phyloP scores from a whole-genome alignment of 2,888 invertebrate species.

The Nymphalis polychloros region DNA sequence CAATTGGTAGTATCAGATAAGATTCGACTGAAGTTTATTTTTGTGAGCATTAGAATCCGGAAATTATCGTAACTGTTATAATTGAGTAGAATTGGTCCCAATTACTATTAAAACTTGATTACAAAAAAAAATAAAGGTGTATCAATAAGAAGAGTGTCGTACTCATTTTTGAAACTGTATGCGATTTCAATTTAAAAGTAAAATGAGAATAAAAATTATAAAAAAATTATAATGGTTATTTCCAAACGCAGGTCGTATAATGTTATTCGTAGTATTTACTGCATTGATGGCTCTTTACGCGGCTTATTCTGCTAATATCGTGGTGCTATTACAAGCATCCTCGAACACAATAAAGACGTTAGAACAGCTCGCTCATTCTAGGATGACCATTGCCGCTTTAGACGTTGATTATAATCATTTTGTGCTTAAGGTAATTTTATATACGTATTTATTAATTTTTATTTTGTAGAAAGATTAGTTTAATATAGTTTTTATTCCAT shows the following conservation, averaged over 20 bases:
- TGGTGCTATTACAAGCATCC: slow-evolving; percentile 84
- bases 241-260: slow-evolving; percentile 57
- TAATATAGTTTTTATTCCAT: not conserved
- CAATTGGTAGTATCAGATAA: no score
- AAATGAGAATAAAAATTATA: not conserved
- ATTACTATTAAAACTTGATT: no score
- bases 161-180: no score
- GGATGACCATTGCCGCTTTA: slow-evolving; percentile 82
- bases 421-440: slow-evolving; percentile 75
- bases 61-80: no score
- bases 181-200: not conserved
- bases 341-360: slow-evolving; percentile 80
- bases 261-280: slow-evolving; percentile 57
- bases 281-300: slow-evolving; percentile 82
- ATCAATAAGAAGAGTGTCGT: no score
- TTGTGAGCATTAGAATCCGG: no score
- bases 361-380: slow-evolving; percentile 79
- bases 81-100: no score
- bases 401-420: slow-evolving; percentile 83
- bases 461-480: slow-evolving; percentile 36
- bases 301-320: slow-evolving; percentile 85
- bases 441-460: slow-evolving; percentile 25
- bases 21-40: no score
- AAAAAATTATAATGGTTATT: not conserved
- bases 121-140: no score